Base-by-base conservation (phyloP, 2,113 vertebrate species). In the Barnardius zonarius region DNA sequence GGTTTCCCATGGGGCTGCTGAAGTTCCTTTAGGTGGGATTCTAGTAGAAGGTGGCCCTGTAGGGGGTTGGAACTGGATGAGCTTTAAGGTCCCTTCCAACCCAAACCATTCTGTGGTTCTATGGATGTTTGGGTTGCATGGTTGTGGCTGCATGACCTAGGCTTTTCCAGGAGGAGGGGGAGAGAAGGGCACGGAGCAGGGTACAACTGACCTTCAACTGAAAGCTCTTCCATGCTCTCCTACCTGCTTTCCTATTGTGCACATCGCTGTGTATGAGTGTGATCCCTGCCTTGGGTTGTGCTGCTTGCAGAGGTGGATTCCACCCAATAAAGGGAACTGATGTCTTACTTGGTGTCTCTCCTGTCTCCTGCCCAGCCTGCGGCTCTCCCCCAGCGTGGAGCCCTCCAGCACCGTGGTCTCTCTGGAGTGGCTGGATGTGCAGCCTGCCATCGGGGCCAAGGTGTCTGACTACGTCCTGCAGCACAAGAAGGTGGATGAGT, bases 401-500 rank as follows among this genome's bases (percentile, higher is more conserved):
- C 99, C 99, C 55, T 99, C 99, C 8, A 99, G 99, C 98, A 99
- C 98, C 0, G 99, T 99, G 95, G 99, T 99, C 59, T 99, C 99
- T 57, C 97, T 99, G 93, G 99, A 99, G 94, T 99, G 99, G 99
- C 96, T 98, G 52, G 99, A 99, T 11, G 98, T 99, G 57, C 99
- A 99, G 89, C 99, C 99, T 25, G 97, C 99, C 85, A 99, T 99
- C 37, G 99, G 99, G 86, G 99, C 98, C 30, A 99, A 99, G 96
- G 98, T 99, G 64, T 99, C 99, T 0, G 99, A 99, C 96, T 99
- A 99, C 14, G 96, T 99, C 97, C 98, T 99, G 85, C 99, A 99
- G 90, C 99, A 99, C 96, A 99, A 99, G 97, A 98, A 99, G 88
- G 98, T 99, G 79, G 99, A 99, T 72, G 99, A 99, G 92, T 99